Percentiles rank a stretch among this genome's conserved stretches.
Conservation (phyloP, 2,113 vertebrate species). For the Micromys minutus region DNA sequence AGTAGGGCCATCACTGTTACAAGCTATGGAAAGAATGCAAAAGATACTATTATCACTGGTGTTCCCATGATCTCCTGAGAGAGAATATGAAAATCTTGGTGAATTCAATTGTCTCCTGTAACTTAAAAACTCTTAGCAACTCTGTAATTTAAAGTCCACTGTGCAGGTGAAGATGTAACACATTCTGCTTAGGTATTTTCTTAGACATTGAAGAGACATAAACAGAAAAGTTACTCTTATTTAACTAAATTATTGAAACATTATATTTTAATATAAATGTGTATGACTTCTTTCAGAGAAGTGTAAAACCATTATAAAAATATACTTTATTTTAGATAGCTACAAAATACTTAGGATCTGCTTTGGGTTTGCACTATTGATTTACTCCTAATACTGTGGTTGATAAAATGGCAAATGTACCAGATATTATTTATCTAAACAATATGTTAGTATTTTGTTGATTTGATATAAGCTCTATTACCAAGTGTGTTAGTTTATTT, state of each 20-base stretch:
- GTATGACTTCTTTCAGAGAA: not conserved
- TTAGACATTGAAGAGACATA: not conserved
- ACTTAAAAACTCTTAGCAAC: not conserved
- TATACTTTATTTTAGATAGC: not conserved
- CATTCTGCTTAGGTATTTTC: not conserved
- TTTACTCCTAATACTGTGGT: not conserved
- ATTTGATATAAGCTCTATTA: not conserved
- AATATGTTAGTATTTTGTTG: not conserved
- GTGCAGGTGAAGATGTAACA: not conserved
- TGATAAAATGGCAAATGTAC: not conserved
- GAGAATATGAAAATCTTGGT: not conserved
- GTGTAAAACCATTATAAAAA: not conserved
- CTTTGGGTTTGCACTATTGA: not conserved
- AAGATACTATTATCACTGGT: not conserved
- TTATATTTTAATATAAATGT: not conserved
- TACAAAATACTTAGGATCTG: not conserved
- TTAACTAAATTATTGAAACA: not conserved
- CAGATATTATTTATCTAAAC: not conserved
- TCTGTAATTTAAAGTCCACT: not conserved
- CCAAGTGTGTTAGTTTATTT: not conserved
- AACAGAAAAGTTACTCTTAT: not conserved
- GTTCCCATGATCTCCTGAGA: not conserved
- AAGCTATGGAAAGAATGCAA: not conserved
- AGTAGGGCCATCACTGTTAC: not conserved
- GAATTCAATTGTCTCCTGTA: not conserved